Percentiles rank a stretch among this genome's conserved stretches.
phyloP scores from a whole-genome alignment of 2,113 vertebrate genomes.

The Pteropus alecto region DNA sequence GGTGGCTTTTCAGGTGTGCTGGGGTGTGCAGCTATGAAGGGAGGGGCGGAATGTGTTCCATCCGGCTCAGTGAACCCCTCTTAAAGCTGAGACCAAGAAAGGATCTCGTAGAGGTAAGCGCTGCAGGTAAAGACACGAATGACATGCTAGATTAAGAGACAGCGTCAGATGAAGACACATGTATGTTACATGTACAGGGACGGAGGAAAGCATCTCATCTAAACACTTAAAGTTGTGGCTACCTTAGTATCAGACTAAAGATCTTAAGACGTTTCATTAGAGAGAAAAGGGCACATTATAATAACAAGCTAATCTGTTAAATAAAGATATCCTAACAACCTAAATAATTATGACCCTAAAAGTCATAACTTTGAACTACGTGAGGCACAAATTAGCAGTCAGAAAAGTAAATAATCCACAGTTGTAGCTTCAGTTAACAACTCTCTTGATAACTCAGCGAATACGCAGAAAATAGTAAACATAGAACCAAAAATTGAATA shows the following conservation, averaged over 20 bases:
- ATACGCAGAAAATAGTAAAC: not conserved
- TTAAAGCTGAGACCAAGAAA: constrained; percentile 93
- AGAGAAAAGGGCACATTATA: not conserved
- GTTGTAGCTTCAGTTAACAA: not conserved
- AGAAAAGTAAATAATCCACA: not conserved
- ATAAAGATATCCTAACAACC: not conserved
- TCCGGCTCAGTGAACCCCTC: constrained; percentile 95
- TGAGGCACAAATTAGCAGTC: not conserved
- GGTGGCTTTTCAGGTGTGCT: constrained; percentile 87
- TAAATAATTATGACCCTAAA: not conserved
- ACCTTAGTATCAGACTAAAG: not conserved
- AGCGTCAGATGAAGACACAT: not conserved
- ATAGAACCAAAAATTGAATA: not conserved
- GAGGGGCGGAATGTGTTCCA: constrained; percentile 93
- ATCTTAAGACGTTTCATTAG: not conserved
- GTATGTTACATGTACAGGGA: not conserved
- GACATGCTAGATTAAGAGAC: not conserved
- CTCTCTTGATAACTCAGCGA: not conserved
- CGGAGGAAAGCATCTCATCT: not conserved
- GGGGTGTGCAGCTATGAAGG: constrained; percentile 95
- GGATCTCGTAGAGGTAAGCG: constrained; percentile 92
- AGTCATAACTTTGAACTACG: not conserved
- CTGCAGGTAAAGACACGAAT: not conserved
- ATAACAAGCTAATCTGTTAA: not conserved
- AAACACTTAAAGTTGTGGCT: not conserved